phyloP scores from a whole-genome alignment of 2,113 vertebrate genomes.

The Hyaena hyaena region DNA sequence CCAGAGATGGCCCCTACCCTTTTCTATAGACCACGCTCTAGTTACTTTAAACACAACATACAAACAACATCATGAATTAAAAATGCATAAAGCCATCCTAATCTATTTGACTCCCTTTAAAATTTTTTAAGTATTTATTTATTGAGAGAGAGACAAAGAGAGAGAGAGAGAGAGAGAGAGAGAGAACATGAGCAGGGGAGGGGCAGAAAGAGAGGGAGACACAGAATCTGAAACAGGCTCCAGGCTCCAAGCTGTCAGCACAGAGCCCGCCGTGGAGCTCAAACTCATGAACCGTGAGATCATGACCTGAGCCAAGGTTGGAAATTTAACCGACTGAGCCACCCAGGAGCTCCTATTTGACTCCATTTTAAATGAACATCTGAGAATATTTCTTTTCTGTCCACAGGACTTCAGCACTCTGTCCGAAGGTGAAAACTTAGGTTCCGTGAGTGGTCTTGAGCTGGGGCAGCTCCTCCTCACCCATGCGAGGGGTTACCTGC shows the following conservation, averaged over 20 bases:
- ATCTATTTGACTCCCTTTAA: background rate
- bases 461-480: rapidly evolving
- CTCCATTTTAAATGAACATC: background rate
- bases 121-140: too few species aligned
- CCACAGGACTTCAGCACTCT: too few species aligned
- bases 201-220: too few species aligned
- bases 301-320: too few species aligned
- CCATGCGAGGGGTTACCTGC: rapidly evolving
- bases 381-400: background rate
- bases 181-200: too few species aligned
- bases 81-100: background rate
- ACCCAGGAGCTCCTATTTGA: background rate
- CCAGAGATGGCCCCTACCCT: background rate
- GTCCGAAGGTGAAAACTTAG: background rate
- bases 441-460: background rate
- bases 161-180: too few species aligned
- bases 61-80: background rate
- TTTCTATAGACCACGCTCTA: background rate
- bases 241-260: too few species aligned
- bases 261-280: rapidly evolving
- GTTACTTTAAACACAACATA: background rate
- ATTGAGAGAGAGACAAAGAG: too few species aligned
- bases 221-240: too few species aligned
- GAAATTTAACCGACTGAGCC: too few species aligned
- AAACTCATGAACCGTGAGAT: too few species aligned